Conservation (phyloP, 2,888 invertebrate genomes). For the Drosophila nr. fundita region DNA sequence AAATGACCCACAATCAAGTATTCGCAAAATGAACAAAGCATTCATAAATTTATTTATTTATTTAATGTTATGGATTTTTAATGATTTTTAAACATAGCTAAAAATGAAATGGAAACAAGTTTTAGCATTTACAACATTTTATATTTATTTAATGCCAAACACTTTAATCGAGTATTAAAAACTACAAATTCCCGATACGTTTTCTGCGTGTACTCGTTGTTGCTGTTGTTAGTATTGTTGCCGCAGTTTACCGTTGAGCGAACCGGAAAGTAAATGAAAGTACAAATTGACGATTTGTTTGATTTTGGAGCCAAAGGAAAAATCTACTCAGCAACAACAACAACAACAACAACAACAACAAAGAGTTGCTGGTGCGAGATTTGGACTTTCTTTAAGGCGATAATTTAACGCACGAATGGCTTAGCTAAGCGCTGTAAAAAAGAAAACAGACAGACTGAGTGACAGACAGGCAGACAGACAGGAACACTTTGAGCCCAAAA, state of each 20-base stretch:
- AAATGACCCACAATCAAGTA: background rate
- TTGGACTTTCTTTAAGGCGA: conserved; percentile 55
- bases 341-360: conserved; percentile 5
- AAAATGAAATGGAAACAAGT: too few species aligned
- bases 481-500: conserved; percentile 48
- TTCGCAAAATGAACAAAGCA: background rate
- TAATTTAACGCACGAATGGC: conserved; percentile 77
- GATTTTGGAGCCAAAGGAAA: conserved; percentile 65
- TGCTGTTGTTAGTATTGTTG: conserved; percentile 22
- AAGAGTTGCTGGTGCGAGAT: background rate
- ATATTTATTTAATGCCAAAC: background rate
- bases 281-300: conserved; percentile 80
- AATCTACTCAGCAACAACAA: conserved; percentile 19
- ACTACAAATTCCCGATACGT: background rate
- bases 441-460: conserved; percentile 14
- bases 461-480: background rate
- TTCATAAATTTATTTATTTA: background rate
- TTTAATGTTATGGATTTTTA: background rate
- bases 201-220: background rate
- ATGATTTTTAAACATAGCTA: too few species aligned
- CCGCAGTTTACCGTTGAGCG: conserved; percentile 55
- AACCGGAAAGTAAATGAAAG: conserved; percentile 73
- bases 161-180: background rate
- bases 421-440: conserved; percentile 65
- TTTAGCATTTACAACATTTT: too few species aligned